A percentile compares a stretch with the other conserved stretches of the same genome.
These are phyloP conservation scores for Caretta caretta DNA, from an alignment of 2,113 vertebrate species.

Conservation along the genomic window DNA sequence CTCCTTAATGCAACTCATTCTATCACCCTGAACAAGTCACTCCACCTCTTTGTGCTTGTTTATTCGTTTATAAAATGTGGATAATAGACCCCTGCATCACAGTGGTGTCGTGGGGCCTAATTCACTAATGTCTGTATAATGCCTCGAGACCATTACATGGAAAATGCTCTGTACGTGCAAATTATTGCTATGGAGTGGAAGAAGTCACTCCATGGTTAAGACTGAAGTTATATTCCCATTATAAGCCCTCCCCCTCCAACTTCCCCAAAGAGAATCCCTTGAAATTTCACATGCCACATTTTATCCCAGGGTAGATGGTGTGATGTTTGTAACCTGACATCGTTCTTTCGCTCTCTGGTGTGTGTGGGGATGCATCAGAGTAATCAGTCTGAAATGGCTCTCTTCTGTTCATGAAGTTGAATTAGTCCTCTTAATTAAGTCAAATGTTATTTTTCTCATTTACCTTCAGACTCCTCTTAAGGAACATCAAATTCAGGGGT, in stretches of 20 bases:
- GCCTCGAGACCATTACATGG: neutral
- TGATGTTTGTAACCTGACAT: constrained; percentile 58
- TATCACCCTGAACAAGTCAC: neutral
- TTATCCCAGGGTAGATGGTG: constrained; percentile 20
- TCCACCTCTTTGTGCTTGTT: neutral
- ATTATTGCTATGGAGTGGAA: constrained; percentile 64
- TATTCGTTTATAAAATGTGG: constrained; percentile 35
- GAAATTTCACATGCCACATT: constrained; percentile 57
- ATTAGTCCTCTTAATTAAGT: constrained; percentile 45
- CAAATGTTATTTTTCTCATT: constrained; percentile 45
- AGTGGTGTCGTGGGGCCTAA: constrained; percentile 59
- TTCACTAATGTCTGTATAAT: constrained; percentile 2
- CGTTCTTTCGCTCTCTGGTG: neutral
- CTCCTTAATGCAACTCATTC: constrained; percentile 30
- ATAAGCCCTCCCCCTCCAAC: constrained; percentile 31
- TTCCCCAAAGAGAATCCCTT: constrained; percentile 27
- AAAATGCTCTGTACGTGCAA: constrained; percentile 59
- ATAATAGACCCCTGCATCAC: neutral
- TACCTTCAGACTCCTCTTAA: constrained; percentile 18
- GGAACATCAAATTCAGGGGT: neutral
- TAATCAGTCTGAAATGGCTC: constrained; percentile 47
- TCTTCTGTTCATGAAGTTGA: constrained; percentile 60
- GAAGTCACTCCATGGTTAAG: constrained; percentile 64
- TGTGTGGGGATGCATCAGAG: neutral
- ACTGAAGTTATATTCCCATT: constrained; percentile 63